These are phyloP conservation scores for Mesochorus sp. DNA, from an alignment of 2,888 invertebrate genomes.

Conservation along the genomic window DNA sequence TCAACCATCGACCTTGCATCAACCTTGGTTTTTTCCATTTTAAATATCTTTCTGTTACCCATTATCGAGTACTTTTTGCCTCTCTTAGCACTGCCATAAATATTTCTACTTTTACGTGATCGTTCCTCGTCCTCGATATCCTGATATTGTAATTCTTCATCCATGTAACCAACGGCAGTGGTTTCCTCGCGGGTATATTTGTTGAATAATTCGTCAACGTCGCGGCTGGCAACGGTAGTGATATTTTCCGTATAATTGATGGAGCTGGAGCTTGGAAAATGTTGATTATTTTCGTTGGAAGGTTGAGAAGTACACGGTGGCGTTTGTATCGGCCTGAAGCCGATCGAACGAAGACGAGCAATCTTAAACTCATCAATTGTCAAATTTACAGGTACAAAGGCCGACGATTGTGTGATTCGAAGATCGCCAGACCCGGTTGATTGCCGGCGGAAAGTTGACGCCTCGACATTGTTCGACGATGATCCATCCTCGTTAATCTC, in stretches of 20 bases:
- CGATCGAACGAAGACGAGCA: constrained; percentile 76
- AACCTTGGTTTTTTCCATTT: neutral
- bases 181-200: constrained; percentile 78
- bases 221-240: constrained; percentile 59
- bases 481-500: constrained; percentile 65
- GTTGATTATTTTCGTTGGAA: neutral
- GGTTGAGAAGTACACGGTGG: constrained; percentile 3
- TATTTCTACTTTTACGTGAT: constrained; percentile 7
- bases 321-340: constrained; percentile 76
- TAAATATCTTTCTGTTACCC: neutral
- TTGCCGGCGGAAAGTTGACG: no score
- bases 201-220: constrained; percentile 76
- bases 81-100: neutral
- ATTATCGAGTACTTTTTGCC: neutral
- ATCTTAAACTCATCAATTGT: constrained; percentile 72
- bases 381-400: constrained; percentile 78
- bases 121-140: constrained; percentile 75
- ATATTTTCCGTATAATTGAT: neutral
- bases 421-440: no score
- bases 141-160: constrained; percentile 77
- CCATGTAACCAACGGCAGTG: constrained; percentile 77
- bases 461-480: no score
- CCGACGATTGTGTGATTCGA: no score
- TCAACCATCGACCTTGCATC: constrained; percentile 51
- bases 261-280: constrained; percentile 20